Percentiles rank a stretch among this genome's conserved stretches.
phyloP scores from a whole-genome alignment of 1,140 invertebrate genomes.

The Zaprionus kolodkinae region DNA sequence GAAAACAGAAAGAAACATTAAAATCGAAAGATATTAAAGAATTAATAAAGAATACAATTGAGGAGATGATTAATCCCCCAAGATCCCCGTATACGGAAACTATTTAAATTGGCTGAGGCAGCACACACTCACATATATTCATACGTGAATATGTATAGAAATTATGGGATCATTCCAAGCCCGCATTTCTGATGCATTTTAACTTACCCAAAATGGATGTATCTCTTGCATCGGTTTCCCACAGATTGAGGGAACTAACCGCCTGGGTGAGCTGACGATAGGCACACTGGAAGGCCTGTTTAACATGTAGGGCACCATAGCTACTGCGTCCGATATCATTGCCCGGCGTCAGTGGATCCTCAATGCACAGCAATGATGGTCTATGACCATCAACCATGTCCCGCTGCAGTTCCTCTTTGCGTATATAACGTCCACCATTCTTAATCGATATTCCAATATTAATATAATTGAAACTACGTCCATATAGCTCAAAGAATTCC shows the following conservation, averaged over 20 bases:
- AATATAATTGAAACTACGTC: slow-evolving; percentile 97
- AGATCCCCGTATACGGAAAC: not conserved
- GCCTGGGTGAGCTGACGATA: slow-evolving; percentile 94
- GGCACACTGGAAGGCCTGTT: slow-evolving; percentile 97
- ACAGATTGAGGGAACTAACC: slow-evolving; percentile 88
- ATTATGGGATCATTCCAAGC: not conserved
- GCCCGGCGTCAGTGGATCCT: slow-evolving; percentile 97
- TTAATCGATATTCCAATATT: slow-evolving; percentile 97
- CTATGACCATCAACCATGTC: slow-evolving; percentile 97
- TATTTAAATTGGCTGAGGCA: not conserved
- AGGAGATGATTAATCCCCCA: slow-evolving; percentile 1
- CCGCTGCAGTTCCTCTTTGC: slow-evolving; percentile 96
- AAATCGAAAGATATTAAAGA: not conserved
- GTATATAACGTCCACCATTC: slow-evolving; percentile 96
- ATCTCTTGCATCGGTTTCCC: slow-evolving; percentile 85
- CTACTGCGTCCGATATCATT: slow-evolving; percentile 99
- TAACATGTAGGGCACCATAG: slow-evolving; percentile 95
- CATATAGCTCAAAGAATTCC: slow-evolving; percentile 99
- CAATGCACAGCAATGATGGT: slow-evolving; percentile 97
- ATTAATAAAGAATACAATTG: not conserved
- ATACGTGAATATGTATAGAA: not conserved
- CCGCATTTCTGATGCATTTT: not conserved
- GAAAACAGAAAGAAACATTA: not conserved
- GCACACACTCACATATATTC: not conserved
- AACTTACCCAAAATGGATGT: slow-evolving; percentile 80